Evolutionary conservation across 1,140 invertebrate species (phyloP), one percentile per base, ranked within the genome.

Genomic region (Papilio dardanus): DNA sequence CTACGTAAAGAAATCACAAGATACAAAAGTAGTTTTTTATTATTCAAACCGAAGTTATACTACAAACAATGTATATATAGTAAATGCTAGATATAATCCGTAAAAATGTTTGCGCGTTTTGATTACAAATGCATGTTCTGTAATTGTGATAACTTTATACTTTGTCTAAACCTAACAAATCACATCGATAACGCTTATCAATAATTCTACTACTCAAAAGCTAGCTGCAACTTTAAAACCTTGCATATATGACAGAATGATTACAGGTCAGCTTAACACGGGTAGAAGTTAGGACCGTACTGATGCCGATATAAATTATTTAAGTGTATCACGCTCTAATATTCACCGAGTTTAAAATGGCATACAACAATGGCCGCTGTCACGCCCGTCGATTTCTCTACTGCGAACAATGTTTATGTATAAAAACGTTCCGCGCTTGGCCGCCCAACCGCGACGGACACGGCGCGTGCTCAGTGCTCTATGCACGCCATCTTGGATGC

Each of bases 391-490:
- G 91, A 92, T 93, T 92, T 93, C 89, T 89, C 91, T 91, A 87
- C 89, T 84, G 89, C 86, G 91, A 92, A 93, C 91, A 92, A 92
- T 93, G 88, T 93, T 93, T 90, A 91, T 91, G 88, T 91, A 88
- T 83, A 92, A 92, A 90, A 92, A 85, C 81, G 79, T 80, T 90
- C 86, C 78, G 77, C 86, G 91, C 86, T 89, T 88, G 84, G 78
- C 80, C 71, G 84, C 79, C 78, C 87, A 88, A 88, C 83, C 88
- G 85, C 74, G 83, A 81, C 90, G 81, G 91, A 90, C 86, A 92
- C 86, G 90, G 88, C 89, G 89, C 86, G 88, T 86, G 91, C 88
- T 86, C 86, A 71, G 91, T 92, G 91, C 87, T 87, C 86, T 92
- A 92, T 91, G 88, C 83, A 74, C 86, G 89, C 88, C 88, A 91